Evolutionary conservation across 1,140 invertebrate genomes (phyloP).

Genomic region (Drosophila pruinosa): DNA sequence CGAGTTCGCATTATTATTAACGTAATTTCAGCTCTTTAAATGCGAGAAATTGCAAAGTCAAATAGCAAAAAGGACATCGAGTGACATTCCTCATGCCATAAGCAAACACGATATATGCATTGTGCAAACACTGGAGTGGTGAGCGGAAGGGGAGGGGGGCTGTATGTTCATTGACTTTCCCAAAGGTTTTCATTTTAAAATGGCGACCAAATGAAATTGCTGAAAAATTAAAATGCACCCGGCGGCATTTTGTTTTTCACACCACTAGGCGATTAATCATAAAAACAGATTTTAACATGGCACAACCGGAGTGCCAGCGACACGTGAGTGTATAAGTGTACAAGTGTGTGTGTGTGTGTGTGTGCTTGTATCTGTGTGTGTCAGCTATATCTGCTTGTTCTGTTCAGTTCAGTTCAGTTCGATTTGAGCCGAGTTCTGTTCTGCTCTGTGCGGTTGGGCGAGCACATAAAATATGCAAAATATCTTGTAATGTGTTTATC

Average conservation of each 20-base stretch:
- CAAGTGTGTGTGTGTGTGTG: background rate
- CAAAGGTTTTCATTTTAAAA: conserved; percentile 32
- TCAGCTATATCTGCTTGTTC: conserved; percentile 12
- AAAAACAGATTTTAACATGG: conserved; percentile 71
- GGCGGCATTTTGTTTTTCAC: conserved; percentile 49
- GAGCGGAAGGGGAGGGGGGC: background rate
- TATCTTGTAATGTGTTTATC: conserved; percentile 78
- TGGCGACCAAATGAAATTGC: conserved; percentile 46
- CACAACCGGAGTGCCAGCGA: conserved; percentile 10
- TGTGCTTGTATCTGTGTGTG: background rate
- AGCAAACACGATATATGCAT: background rate
- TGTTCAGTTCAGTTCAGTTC: background rate
- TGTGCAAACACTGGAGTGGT: background rate
- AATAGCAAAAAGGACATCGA: background rate
- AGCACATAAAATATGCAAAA: conserved; percentile 73
- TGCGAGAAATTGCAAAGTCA: background rate
- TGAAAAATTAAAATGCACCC: conserved; percentile 58
- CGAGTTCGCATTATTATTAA: background rate
- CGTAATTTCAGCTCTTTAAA: background rate
- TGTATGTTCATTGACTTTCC: conserved; percentile 10
- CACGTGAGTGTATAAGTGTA: background rate
- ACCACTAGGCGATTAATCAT: conserved; percentile 64
- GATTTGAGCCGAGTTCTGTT: background rate
- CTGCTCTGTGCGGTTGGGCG: background rate
- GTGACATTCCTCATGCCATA: background rate